Evolutionary conservation across 2,113 vertebrate genomes (phyloP).

Genomic region (Elaphurus davidianus): DNA sequence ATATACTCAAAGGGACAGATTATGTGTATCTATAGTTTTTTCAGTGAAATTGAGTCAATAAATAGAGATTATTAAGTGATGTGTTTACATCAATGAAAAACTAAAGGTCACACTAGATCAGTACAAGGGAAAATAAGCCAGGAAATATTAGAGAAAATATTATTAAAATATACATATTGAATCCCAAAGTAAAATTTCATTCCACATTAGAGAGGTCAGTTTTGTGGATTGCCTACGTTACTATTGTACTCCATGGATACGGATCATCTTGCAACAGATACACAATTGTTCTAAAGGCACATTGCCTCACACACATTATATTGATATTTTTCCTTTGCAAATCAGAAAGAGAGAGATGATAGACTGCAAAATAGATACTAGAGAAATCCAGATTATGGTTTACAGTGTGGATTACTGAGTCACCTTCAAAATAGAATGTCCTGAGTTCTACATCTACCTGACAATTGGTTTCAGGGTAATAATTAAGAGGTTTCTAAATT

Average conservation of each 20-base stretch:
- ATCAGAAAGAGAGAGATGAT: neutral
- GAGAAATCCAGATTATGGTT: neutral
- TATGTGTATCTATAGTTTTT: neutral
- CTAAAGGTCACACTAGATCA: neutral
- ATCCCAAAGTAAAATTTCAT: neutral
- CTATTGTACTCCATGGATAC: neutral
- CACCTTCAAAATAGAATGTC: slow-evolving; percentile 18
- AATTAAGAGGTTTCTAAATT: slow-evolving; percentile 10
- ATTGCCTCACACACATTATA: neutral
- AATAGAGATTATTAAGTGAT: neutral
- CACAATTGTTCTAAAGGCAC: neutral
- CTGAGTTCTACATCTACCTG: neutral
- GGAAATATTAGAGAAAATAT: neutral
- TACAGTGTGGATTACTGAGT: neutral
- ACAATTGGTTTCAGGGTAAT: neutral
- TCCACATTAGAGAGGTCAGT: neutral
- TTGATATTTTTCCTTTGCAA: neutral
- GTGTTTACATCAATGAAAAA: neutral
- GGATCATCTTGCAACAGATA: neutral
- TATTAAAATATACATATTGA: neutral
- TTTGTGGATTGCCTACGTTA: neutral
- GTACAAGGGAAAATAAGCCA: neutral
- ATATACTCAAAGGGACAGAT: neutral
- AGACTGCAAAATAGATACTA: neutral
- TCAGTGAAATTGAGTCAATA: neutral